Evolutionary conservation across 2,797 vertebrate species (phyloP), one percentile per base, ranked within the genome.

Genomic region (Fringilla coelebs): DNA sequence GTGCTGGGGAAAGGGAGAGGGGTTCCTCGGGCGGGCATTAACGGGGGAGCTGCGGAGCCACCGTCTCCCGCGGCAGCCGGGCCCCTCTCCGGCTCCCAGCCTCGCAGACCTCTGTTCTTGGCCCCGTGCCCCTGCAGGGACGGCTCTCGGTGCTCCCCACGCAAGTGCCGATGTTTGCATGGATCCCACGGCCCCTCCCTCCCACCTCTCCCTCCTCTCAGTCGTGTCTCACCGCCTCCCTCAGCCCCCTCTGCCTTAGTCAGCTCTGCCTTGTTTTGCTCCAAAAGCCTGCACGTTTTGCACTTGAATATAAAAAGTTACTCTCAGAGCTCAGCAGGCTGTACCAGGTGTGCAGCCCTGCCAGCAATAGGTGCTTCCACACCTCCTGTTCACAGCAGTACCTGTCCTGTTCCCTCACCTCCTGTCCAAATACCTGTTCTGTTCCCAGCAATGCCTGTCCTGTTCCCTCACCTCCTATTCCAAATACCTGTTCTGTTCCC

Each of bases 261-360:
- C 76, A 71, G 88, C 85, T 93, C 90, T 78, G 94, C 96, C 94
- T 94, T 67, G 29, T 43, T 15, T 26, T 18, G 22, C 84, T 75
- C 74, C 80, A 73, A 79, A 96, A 96, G 85, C 93, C 61, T n/a
- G 10, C 57, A 36, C 29, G 92, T 52, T 94, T 86, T 94, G 93
- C 93, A 96, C 92, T 95, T 34, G 65, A 73, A 32, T 54, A 54
- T n/a, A 2, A n/a, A 12, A 68, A 62, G 63, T 74, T 36, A 17
- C 48, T 84, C 83, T 92, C 72, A 38, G 90, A 93, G 91, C 82
- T 66, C 73, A 16, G 77, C 71, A 41, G 51, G 43, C 32, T 15
- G 48, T 38, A 2, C 17, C 8, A 8, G 81, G 55, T 20, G n/a
- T 46, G 31, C 8, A 5, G 24, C 60, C 51, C 36, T 18, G 58